Percentiles rank a stretch among this genome's conserved stretches.
phyloP scores from a whole-genome alignment of 2,888 invertebrate genomes.

The Pachydiplax longipennis region DNA sequence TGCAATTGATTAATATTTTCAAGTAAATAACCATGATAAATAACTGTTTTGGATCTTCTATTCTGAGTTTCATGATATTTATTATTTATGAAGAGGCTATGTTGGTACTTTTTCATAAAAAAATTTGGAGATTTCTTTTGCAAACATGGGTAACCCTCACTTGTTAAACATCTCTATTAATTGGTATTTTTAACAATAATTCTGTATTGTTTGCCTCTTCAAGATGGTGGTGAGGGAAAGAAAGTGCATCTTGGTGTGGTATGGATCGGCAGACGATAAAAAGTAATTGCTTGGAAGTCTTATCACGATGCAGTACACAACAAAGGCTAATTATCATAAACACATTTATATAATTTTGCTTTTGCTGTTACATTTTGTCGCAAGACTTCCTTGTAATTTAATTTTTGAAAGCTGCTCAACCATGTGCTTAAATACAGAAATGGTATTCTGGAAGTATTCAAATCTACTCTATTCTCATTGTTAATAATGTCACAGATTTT shows the following conservation, averaged over 20 bases:
- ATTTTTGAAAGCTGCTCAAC: slow-evolving; percentile 18
- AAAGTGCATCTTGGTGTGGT: slow-evolving; percentile 32
- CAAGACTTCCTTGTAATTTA: neutral
- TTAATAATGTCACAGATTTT: slow-evolving; percentile 3
- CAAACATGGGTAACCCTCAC: neutral
- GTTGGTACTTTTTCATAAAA: neutral
- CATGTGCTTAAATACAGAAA: slow-evolving; percentile 4
- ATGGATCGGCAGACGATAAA: slow-evolving; percentile 19
- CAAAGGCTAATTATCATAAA: neutral
- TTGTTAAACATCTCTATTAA: neutral
- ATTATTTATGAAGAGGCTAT: slow-evolving; percentile 14
- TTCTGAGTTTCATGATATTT: neutral
- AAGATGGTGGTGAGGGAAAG: slow-evolving; percentile 33
- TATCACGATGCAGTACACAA: neutral
- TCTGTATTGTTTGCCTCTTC: slow-evolving; percentile 38
- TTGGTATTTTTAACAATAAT: neutral
- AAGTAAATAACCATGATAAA: neutral
- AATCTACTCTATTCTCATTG: neutral
- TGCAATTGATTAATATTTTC: neutral
- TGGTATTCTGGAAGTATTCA: slow-evolving; percentile 30
- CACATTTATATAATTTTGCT: neutral
- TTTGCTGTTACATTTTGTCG: neutral
- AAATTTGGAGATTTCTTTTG: neutral
- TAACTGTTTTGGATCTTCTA: no score
- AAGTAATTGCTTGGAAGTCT: slow-evolving; percentile 11